Base-by-base conservation (phyloP, 2,888 invertebrate species). In the Limnephilus auricula region DNA sequence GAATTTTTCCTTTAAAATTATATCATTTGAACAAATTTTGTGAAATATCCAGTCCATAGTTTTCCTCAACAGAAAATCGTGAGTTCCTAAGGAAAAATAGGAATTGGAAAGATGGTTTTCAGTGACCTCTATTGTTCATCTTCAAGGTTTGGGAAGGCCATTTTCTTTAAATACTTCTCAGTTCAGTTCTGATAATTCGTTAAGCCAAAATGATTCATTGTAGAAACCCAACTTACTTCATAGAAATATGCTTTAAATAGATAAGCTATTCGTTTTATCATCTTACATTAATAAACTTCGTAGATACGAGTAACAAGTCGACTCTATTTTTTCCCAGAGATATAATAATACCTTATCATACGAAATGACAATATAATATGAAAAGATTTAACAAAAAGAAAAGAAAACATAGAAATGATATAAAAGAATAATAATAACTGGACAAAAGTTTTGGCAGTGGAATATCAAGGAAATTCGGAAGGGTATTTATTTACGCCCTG, bases 391-490 rank as follows among this genome's bases (percentile, higher is more conserved):
- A n/a, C 25, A n/a, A 65, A 65, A 65, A 85, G n/a, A 85, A 85
- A 85, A 85, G 34, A 40, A 85, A 85, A 10, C 34, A 45, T 85
- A 34, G 85, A 85, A 85, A 85, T 85, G 45, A 85, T 40, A 82
- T 82, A 15, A 80, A 6, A 80, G 25, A 45, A 30, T 85, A 85
- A 85, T 40, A 45, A 85, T 85, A 85, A 85, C 85, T 40, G 85
- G 85, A 85, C 85, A 34, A 83, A 83, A 85, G 85, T 85, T 65
- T 37, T 65, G 25, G 65, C 65, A n/a, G 65, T n/a, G 65, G 65
- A 65, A 65, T 65, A 45, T 85, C 30, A 30, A 45, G 40, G 85
- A 45, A 30, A 30, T 65, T 65, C 40, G 5, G 85, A 85, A 13
- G 34, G 45, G 40, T 85, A n/a, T 85, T 85, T 85, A 85, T 85